Evolutionary conservation across 64 coral and sea anemone species (phyloP), one percentile per base, ranked within the genome.

Genomic region (Montipora sp.): DNA sequence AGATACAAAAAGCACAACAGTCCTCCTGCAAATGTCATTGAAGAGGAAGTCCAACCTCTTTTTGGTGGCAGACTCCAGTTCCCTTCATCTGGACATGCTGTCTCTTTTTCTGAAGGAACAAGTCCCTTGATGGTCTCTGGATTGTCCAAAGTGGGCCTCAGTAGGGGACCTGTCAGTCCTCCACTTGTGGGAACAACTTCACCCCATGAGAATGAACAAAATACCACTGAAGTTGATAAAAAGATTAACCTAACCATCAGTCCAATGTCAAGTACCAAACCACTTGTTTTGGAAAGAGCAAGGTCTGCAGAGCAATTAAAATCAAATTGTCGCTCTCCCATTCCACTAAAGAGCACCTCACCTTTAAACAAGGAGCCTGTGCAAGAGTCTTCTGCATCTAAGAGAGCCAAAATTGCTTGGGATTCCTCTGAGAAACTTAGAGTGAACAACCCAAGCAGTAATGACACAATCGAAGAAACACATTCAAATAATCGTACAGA

Each of bases 391-490:
- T 78, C 92, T 78, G 45, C 59, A n/a, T 90, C 53, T 5, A 98
- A 89, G 76, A 78, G 75, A 72, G 75, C 89, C 57, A 98, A 77
- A 78, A 13, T 98, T 83, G 95, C 95, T 27, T 98, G 95, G 95
- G 89, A 58, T 1, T 82, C 66, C 13, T 9, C 48, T 19, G 63
- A 63, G 18, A 72, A 93, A 59, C 61, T 75, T 2, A 78, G 5
- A 10, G 11, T 43, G 5, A 84, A 48, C 16, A 44, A 73, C 0
- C 19, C 53, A 6, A 63, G 3, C 22, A 47, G 59, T 1, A 74
- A 77, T 43, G 80, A 63, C 50, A 81, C 43, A 16, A 14, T 61
- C 19, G 55, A 77, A 60, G 87, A 75, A 69, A 81, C 27, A 22
- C 55, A 47, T 19, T 87, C 95, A 69, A 81, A 87, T 91, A 83